Conservation (phyloP, 2,888 invertebrate genomes). For the Aphodius sticticus region DNA sequence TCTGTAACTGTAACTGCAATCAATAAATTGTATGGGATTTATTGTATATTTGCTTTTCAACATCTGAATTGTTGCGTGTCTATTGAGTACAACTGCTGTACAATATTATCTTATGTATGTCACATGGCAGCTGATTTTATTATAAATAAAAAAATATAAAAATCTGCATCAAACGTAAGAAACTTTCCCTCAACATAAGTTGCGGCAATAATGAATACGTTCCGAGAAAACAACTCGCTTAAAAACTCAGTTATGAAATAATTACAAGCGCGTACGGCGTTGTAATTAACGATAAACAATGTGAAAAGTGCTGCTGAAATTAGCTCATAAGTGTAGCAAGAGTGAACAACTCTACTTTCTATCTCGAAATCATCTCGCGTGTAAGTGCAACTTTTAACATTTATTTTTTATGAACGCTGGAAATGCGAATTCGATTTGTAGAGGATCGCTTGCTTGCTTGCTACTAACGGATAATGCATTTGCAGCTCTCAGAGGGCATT, state of each 20-base stretch:
- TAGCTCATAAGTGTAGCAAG: background rate
- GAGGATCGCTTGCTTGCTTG: background rate
- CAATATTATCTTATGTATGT: too few species aligned
- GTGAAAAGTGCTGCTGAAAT: background rate
- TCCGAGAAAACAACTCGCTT: background rate
- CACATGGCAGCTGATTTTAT: too few species aligned
- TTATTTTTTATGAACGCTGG: background rate
- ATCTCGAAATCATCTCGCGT: background rate
- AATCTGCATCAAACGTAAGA: background rate
- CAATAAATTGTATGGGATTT: too few species aligned
- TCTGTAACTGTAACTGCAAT: too few species aligned
- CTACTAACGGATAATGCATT: background rate
- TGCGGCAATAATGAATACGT: background rate
- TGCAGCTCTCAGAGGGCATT: slow-evolving; percentile 4
- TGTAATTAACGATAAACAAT: background rate
- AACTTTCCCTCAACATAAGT: background rate
- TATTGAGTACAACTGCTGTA: too few species aligned
- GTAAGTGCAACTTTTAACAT: background rate
- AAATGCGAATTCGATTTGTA: background rate
- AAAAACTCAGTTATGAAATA: background rate
- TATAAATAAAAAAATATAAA: background rate
- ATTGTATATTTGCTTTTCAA: too few species aligned
- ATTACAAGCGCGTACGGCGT: background rate
- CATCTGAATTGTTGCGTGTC: too few species aligned
- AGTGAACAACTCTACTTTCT: background rate